Percentiles rank a stretch among this genome's conserved stretches.
Conservation (phyloP, 2,888 invertebrate species). For the Crepidodera aurea region DNA sequence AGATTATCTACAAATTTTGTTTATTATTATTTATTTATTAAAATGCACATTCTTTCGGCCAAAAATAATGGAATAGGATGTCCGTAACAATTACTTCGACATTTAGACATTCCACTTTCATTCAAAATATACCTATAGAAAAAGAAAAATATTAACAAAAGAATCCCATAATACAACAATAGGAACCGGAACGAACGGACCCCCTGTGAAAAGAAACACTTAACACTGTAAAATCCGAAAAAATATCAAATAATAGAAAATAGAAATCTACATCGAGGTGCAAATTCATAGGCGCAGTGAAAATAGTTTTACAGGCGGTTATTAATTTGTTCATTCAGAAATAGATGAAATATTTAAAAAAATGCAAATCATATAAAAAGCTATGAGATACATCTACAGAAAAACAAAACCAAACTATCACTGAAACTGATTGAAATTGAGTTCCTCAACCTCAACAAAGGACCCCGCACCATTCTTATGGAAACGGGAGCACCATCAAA, state of each 20-base stretch:
- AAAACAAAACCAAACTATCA: no score
- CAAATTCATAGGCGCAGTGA: not conserved
- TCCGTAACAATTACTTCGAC: not conserved
- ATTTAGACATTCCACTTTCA: conserved; percentile 1
- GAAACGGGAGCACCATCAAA: no score
- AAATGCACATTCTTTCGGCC: not conserved
- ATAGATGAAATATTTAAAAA: no score
- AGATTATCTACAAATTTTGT: no score
- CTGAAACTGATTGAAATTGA: no score
- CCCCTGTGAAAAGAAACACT: conserved; percentile 34
- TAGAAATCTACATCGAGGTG: conserved; percentile 22
- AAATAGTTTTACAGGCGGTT: not conserved
- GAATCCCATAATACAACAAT: conserved; percentile 25
- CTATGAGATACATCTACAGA: no score
- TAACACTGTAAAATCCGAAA: conserved; percentile 33
- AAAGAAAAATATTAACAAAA: conserved; percentile 22
- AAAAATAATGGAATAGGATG: not conserved
- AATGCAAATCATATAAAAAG: no score
- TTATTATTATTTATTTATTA: no score
- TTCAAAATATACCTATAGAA: conserved; percentile 1
- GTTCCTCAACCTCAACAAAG: no score
- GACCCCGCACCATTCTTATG: no score
- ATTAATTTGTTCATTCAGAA: no score
- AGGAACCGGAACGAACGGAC: conserved; percentile 33
- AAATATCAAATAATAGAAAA: conserved; percentile 34